Evolutionary conservation across 1,140 invertebrate genomes (phyloP).

Genomic region (Dendroctonus ponderosae): DNA sequence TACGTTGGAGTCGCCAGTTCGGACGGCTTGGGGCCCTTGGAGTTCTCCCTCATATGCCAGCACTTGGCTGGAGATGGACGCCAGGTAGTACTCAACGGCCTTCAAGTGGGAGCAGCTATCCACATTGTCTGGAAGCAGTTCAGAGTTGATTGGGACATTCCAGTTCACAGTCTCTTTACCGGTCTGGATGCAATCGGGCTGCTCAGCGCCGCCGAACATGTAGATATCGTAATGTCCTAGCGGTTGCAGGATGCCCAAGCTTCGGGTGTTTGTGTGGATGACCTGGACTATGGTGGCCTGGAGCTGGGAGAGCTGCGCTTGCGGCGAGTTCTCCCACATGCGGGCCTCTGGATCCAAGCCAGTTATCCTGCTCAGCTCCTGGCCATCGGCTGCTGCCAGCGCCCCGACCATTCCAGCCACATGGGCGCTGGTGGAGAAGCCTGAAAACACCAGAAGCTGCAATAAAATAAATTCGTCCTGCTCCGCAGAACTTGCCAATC

Average conservation of each 20-base stretch:
- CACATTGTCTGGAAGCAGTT: not conserved
- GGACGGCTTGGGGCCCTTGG: too few species aligned
- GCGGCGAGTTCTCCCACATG: not conserved
- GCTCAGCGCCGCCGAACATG: not conserved
- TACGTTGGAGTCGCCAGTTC: not conserved
- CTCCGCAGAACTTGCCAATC: not conserved
- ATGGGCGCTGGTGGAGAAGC: conserved; percentile 1
- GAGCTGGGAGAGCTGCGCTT: not conserved
- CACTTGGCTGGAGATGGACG: not conserved
- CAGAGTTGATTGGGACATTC: too few species aligned
- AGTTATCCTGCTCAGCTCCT: not conserved
- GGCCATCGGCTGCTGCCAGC: not conserved
- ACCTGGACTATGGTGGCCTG: conserved; percentile 3
- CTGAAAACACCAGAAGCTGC: not conserved
- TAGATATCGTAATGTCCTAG: conserved; percentile 3
- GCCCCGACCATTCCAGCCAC: not conserved
- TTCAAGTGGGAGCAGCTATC: not conserved
- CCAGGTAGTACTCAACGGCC: conserved; percentile 2
- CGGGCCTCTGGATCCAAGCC: not conserved
- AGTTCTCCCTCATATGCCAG: not conserved
- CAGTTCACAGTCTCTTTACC: not conserved
- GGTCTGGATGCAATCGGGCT: not conserved
- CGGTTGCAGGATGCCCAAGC: not conserved
- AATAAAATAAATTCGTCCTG: not conserved
- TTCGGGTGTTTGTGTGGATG: conserved; percentile 5